Percentiles rank a stretch among this genome's conserved stretches.
Evolutionary conservation across 1,140 invertebrate species (phyloP).

Genomic region (Drosophila erecta): DNA sequence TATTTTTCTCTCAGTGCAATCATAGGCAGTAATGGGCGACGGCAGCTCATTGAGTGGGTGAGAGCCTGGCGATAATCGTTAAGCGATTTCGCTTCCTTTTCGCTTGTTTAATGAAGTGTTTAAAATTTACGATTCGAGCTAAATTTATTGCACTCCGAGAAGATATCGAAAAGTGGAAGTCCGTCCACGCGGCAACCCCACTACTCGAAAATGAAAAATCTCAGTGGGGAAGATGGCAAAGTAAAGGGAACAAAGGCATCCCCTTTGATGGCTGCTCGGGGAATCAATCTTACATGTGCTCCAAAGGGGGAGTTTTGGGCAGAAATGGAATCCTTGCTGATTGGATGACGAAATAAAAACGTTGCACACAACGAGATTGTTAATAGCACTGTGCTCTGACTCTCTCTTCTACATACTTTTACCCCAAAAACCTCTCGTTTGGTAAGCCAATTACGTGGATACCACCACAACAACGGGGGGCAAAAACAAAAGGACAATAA

Average conservation of each 20-base stretch:
- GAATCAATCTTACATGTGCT: conserved; percentile 69
- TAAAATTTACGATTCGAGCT: conserved; percentile 68
- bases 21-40: conserved; percentile 24
- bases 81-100: conserved; percentile 62
- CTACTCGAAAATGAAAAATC: conserved; percentile 20
- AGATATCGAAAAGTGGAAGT: conserved; percentile 31
- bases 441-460: conserved; percentile 70
- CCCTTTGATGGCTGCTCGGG: conserved; percentile 68
- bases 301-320: conserved; percentile 4
- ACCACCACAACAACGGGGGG: conserved; percentile 8
- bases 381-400: conserved; percentile 36
- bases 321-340: conserved; percentile 44
- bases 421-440: conserved; percentile 1
- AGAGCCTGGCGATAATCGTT: conserved; percentile 64
- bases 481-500: conserved; percentile 76
- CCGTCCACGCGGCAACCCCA: conserved; percentile 11
- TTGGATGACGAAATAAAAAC: conserved; percentile 75
- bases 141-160: conserved; percentile 59
- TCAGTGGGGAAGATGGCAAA: not conserved
- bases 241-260: conserved; percentile 8
- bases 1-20: conserved; percentile 5
- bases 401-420: conserved; percentile 6
- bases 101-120: conserved; percentile 72
- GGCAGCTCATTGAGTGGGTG: conserved; percentile 18
- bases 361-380: conserved; percentile 59